phyloP scores from a whole-genome alignment of 2,797 vertebrate species.

The Coranthus polyacanthus region DNA sequence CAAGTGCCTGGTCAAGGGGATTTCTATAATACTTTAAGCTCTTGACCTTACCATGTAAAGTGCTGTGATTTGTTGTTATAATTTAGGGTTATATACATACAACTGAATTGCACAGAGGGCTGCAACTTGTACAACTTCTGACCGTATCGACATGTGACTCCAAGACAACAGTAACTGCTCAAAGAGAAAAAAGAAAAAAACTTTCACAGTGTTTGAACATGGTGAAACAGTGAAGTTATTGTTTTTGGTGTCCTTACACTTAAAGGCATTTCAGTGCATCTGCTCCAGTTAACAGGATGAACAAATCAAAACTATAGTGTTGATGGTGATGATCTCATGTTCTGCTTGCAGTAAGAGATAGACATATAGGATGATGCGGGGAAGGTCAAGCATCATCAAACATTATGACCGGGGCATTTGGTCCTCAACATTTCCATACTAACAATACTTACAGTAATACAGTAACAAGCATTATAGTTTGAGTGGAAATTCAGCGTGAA shows the following conservation, averaged over 20 bases:
- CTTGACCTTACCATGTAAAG: no score
- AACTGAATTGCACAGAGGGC: no score
- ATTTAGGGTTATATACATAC: no score
- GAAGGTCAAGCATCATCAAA: slow-evolving; percentile 1
- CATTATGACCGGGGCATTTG: background rate
- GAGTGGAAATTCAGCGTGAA: slow-evolving; percentile 31
- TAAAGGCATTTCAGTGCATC: slow-evolving; percentile 11
- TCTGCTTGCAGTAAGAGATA: background rate
- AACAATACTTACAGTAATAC: no score
- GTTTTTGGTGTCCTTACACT: slow-evolving; percentile 19
- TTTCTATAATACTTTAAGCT: no score
- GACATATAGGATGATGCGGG: background rate
- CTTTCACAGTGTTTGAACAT: slow-evolving; percentile 25
- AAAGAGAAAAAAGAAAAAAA: slow-evolving; percentile 18
- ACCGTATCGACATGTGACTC: no score
- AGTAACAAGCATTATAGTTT: slow-evolving; percentile 5
- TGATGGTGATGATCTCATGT: slow-evolving; percentile 10
- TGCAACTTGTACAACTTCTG: no score
- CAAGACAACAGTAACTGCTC: no score
- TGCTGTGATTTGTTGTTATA: no score
- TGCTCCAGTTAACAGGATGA: slow-evolving; percentile 14
- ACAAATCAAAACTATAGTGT: slow-evolving; percentile 7
- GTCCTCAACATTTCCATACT: slow-evolving; percentile 3
- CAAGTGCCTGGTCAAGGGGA: no score
- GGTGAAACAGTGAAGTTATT: slow-evolving; percentile 9